phyloP scores from a whole-genome alignment of 1,140 invertebrate species.

The Drosophila sp. region DNA sequence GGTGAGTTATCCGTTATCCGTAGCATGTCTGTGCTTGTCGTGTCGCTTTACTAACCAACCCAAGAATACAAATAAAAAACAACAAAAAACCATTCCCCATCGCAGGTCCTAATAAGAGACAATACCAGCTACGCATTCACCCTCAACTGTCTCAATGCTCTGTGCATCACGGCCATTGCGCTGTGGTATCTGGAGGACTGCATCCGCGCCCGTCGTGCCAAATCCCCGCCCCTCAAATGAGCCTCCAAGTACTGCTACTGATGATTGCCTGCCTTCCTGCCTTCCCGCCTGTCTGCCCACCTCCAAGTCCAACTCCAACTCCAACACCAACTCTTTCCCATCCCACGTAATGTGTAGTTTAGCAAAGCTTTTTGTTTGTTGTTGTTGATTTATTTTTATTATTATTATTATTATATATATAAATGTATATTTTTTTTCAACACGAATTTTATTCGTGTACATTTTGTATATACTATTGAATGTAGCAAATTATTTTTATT shows the following conservation, averaged over 20 bases:
- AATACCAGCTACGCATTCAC: conserved; percentile 86
- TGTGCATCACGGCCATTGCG: conserved; percentile 68
- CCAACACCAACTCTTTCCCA: background rate
- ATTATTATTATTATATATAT: background rate
- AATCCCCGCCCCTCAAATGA: conserved; percentile 44
- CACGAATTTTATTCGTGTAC: conserved; percentile 56
- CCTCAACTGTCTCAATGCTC: conserved; percentile 87
- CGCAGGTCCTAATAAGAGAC: conserved; percentile 87
- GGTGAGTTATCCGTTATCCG: conserved; percentile 83
- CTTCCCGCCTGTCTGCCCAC: background rate
- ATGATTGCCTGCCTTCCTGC: conserved; percentile 3
- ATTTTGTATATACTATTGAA: conserved; percentile 75
- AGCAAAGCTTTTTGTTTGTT: conserved; percentile 62
- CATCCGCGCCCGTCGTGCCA: conserved; percentile 51
- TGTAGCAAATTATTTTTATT: conserved; percentile 67
- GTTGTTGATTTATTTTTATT: conserved; percentile 32
- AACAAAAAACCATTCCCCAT: background rate
- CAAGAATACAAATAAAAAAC: background rate
- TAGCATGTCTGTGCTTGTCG: conserved; percentile 1
- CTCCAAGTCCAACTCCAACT: background rate
- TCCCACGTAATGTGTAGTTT: conserved; percentile 41
- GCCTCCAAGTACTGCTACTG: background rate
- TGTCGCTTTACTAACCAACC: conserved; percentile 1
- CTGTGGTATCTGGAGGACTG: conserved; percentile 75
- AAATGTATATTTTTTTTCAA: conserved; percentile 34